Evolutionary conservation across 2,113 vertebrate genomes (phyloP).

Genomic region (Oreotrochilus melanogaster): DNA sequence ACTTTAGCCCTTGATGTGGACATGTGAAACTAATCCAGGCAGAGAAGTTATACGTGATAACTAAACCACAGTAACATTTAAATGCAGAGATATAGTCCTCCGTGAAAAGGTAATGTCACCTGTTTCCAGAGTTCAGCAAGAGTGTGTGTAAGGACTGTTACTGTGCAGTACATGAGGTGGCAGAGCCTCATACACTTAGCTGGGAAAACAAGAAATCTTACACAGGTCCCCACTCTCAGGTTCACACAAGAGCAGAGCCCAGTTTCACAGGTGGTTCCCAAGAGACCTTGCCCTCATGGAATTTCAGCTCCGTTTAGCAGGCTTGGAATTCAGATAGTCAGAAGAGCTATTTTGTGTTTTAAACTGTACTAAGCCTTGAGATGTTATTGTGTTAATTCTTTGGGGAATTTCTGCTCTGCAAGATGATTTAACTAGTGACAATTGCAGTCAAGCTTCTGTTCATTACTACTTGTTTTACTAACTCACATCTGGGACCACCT

Average conservation of each 20-base stretch:
- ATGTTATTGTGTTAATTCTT: not conserved
- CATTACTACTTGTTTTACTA: not conserved
- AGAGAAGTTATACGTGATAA: not conserved
- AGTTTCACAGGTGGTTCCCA: not conserved
- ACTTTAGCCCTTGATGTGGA: not conserved
- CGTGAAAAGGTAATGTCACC: not conserved
- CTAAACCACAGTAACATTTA: not conserved
- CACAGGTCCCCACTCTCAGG: not conserved
- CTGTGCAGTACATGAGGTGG: not conserved
- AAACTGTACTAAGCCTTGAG: not conserved
- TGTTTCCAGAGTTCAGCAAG: not conserved
- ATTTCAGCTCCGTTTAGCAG: not conserved
- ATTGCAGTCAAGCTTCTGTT: not conserved
- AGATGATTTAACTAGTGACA: not conserved
- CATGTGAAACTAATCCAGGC: not conserved
- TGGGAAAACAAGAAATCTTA: not conserved
- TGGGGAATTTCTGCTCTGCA: not conserved
- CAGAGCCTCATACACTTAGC: not conserved
- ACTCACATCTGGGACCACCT: not conserved
- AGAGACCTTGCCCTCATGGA: not conserved
- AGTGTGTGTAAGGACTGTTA: not conserved
- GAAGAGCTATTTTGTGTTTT: not conserved
- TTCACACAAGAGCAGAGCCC: not conserved
- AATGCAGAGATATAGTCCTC: not conserved
- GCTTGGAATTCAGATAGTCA: not conserved